phyloP scores from a whole-genome alignment of 2,888 invertebrate genomes.

The Scaptomyza cyrtandrae region DNA sequence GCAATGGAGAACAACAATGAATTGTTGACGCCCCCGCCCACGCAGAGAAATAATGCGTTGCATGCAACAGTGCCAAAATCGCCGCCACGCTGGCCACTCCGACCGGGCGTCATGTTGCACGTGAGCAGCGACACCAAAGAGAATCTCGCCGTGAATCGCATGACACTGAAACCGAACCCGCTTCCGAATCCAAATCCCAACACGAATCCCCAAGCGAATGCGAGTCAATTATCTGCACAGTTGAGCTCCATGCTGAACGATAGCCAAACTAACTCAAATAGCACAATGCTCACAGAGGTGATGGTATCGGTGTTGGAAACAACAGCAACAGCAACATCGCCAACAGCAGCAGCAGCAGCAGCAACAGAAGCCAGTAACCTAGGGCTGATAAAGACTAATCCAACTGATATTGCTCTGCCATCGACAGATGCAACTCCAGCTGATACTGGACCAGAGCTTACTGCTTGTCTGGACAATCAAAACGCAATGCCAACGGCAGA shows the following conservation, averaged over 20 bases:
- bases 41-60: conserved; percentile 36
- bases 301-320: conserved; percentile 39
- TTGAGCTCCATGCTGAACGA: conserved; percentile 65
- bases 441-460: conserved; percentile 26
- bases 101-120: conserved; percentile 94
- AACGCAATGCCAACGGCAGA: conserved; percentile 16
- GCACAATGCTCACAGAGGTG: conserved; percentile 66
- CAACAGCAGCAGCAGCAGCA: conserved; percentile 9
- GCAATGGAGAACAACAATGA: conserved; percentile 55
- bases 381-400: conserved; percentile 37
- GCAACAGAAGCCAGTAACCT: conserved; percentile 14
- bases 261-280: conserved; percentile 64
- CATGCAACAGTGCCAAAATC: conserved; percentile 82
- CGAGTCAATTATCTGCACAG: conserved; percentile 62
- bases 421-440: conserved; percentile 53
- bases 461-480: conserved; percentile 30
- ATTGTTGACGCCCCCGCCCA: conserved; percentile 59
- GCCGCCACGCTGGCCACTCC: conserved; percentile 91
- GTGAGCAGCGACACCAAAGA: conserved; percentile 91
- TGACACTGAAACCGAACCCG: conserved; percentile 71
- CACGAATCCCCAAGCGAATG: conserved; percentile 35
- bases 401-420: conserved; percentile 54
- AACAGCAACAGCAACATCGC: conserved; percentile 14
- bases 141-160: conserved; percentile 87
- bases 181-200: conserved; percentile 31